Conservation (phyloP, 2,113 vertebrate genomes). For the Sinocyclocheilus anshuiensis region DNA sequence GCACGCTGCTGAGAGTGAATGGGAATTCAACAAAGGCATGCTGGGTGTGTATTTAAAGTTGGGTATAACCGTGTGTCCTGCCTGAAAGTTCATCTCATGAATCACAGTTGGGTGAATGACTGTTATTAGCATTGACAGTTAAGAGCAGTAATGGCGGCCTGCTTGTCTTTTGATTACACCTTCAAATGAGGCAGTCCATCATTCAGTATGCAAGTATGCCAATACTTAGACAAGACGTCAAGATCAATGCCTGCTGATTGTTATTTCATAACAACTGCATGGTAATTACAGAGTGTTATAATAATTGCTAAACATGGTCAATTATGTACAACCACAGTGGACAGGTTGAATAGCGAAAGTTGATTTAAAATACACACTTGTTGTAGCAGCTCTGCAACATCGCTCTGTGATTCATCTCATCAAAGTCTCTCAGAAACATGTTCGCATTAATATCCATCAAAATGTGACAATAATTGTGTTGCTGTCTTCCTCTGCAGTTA, state of each 20-base stretch:
- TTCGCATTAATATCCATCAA: slow-evolving; percentile 62
- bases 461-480: slow-evolving; percentile 58
- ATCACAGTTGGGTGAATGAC: slow-evolving; percentile 36
- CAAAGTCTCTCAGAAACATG: slow-evolving; percentile 45
- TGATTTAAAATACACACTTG: background rate
- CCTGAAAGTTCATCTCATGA: slow-evolving; percentile 47
- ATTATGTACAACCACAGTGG: too few species aligned
- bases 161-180: slow-evolving; percentile 25
- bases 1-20: slow-evolving; percentile 21
- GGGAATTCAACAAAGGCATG: background rate
- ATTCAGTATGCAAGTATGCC: background rate
- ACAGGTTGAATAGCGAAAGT: background rate
- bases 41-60: slow-evolving; percentile 5
- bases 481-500: slow-evolving; percentile 43
- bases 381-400: background rate
- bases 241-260: background rate
- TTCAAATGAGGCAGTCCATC: slow-evolving; percentile 14
- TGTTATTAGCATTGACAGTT: slow-evolving; percentile 40
- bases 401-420: slow-evolving; percentile 44
- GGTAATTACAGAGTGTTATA: slow-evolving; percentile 22
- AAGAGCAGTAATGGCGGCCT: slow-evolving; percentile 9
- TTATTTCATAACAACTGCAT: slow-evolving; percentile 29
- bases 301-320: background rate
- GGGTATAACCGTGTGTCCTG: background rate
- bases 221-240: background rate